phyloP scores from a whole-genome alignment of 2,888 invertebrate species.

The Rhimphoctona megacephalus region DNA sequence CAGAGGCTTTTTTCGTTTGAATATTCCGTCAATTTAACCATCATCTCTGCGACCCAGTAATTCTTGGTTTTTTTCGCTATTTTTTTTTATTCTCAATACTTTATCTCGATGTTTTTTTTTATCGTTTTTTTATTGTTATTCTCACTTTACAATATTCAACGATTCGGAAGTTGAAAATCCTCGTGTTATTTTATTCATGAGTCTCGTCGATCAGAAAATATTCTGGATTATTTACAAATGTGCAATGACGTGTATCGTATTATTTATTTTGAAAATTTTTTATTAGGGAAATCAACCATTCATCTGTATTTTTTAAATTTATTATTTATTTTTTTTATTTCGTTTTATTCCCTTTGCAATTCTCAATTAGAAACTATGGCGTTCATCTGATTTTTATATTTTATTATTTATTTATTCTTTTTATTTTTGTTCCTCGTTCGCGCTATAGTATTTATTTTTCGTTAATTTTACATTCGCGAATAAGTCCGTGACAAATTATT shows the following conservation, averaged over 20 bases:
- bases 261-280: neutral
- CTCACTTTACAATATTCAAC: neutral
- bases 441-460: neutral
- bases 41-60: slow-evolving; percentile 5
- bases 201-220: neutral
- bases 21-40: slow-evolving; percentile 30
- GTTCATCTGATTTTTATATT: neutral
- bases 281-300: neutral
- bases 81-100: neutral
- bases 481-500: too few relatives aligned
- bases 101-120: neutral
- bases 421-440: neutral
- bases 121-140: neutral
- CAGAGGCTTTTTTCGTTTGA: slow-evolving; percentile 11
- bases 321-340: neutral
- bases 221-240: neutral
- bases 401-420: neutral
- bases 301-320: neutral
- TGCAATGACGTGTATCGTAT: neutral
- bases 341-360: neutral
- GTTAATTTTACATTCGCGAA: too few relatives aligned
- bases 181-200: neutral
- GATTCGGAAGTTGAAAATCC: neutral
- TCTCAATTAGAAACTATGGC: neutral
- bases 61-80: slow-evolving; percentile 1